Evolutionary conservation across 2,888 invertebrate species (phyloP), one percentile per base, ranked within the genome.

Genomic region (Blastobasis lacticolella): DNA sequence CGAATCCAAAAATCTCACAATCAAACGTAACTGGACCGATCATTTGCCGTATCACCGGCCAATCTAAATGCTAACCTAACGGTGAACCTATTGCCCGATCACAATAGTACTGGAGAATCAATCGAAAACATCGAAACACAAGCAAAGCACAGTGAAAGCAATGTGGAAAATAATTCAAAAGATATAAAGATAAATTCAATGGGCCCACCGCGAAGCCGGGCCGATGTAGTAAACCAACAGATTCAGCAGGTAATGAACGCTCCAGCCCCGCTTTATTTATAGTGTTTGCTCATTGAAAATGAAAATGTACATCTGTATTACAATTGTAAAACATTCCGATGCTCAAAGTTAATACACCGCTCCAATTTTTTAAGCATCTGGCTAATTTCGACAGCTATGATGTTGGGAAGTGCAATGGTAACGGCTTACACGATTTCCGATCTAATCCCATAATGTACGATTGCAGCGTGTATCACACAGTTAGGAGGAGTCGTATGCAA

Each of bases 1-100:
- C 71, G 68, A 74, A 72, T 69, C 66, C 58, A 59, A 71, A 78
- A 74, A 75, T 71, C 66, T 64, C 64, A 74, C 76, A 78, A 77
- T 72, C 59, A 58, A 59, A 64, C 67, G 64, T 72, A 81, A 80
- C 71, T 77, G 69, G 76, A 74, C 64, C 75, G 68, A 71, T 74
- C 60, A 72, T 74, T 74, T 72, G 70, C 68, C 63, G 68, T 73
- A 73, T 78, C 80, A 73, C 60, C 67, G 58, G 56, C 59, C 64
- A 67, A 79, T 79, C 73, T 73, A 59, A 73, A 72, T 70, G 66
- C 57, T 69, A 58, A 59, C 53, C 54, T 79, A 75, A 75, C 76
- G 74, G 78, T 66, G 49, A 51, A 51, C 48, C 54, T 47, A 51
- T 52, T 57, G 61, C 45, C 50, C 48, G 52, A 55, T 52, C 48